A percentile compares a stretch with the other conserved stretches of the same genome.
phyloP scores from a whole-genome alignment of 1,140 invertebrate species.

The Adoxophyes honmai region DNA sequence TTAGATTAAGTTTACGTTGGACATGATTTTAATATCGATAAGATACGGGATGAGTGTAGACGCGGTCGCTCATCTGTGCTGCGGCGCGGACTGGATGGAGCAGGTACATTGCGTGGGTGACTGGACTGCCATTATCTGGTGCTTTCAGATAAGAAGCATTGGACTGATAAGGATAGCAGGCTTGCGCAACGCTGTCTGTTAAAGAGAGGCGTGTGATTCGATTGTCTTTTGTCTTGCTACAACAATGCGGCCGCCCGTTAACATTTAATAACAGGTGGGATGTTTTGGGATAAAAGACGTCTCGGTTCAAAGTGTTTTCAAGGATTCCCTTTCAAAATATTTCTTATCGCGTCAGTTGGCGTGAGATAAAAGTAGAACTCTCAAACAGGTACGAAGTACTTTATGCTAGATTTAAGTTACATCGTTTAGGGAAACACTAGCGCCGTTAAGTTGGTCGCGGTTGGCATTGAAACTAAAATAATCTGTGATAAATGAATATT shows the following conservation, averaged over 20 bases:
- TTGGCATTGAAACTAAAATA: conserved; percentile 4
- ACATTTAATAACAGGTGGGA: conserved; percentile 16
- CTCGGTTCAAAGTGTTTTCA: no score
- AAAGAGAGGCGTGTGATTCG: conserved; percentile 2
- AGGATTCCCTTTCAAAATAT: no score
- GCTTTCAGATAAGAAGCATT: conserved; percentile 15
- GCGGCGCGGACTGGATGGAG: conserved; percentile 13
- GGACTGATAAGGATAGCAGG: conserved; percentile 15
- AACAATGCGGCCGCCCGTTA: conserved; percentile 23
- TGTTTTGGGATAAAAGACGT: neutral
- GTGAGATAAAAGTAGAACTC: no score
- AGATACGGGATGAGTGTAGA: conserved; percentile 38
- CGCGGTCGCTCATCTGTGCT: conserved; percentile 41
- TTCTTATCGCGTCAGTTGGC: no score
- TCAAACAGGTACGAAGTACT: no score
- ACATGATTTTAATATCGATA: conserved; percentile 66
- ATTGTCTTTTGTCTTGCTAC: conserved; percentile 22
- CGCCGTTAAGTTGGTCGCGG: neutral
- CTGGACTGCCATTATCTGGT: conserved; percentile 35
- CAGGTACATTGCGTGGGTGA: conserved; percentile 27
- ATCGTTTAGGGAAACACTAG: neutral
- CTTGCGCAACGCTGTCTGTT: conserved; percentile 8
- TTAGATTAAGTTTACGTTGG: conserved; percentile 27
- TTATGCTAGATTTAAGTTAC: no score
- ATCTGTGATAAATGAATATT: conserved; percentile 5